Conservation (phyloP, 2,113 vertebrate genomes). For the Cebus imitator region DNA sequence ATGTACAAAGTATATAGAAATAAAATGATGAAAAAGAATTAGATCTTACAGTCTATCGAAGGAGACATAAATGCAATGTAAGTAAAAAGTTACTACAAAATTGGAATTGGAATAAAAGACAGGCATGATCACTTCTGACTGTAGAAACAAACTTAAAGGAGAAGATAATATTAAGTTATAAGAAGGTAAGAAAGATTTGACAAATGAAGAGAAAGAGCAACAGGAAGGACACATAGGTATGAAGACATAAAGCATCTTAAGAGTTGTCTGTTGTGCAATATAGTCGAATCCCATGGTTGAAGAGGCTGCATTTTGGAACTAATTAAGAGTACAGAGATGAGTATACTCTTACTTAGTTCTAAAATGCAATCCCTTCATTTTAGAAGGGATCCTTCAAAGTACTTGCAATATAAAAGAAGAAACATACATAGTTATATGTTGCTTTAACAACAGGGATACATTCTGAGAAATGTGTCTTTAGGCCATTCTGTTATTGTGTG, state of each 20-base stretch:
- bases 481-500: background rate
- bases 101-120: background rate
- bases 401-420: slow-evolving; percentile 26
- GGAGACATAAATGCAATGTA: slow-evolving; percentile 1
- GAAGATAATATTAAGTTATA: background rate
- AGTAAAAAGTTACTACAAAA: slow-evolving; percentile 33
- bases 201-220: background rate
- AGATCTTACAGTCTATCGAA: background rate
- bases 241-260: background rate
- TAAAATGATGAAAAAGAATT: slow-evolving; percentile 25
- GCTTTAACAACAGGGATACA: background rate
- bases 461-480: background rate
- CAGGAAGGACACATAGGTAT: background rate
- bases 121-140: slow-evolving; percentile 5
- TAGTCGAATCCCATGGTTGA: background rate
- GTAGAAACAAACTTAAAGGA: slow-evolving; percentile 12
- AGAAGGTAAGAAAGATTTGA: background rate
- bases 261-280: background rate
- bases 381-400: slow-evolving; percentile 38
- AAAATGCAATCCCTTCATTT: too few relatives aligned
- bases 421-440: background rate
- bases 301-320: background rate
- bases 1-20: background rate
- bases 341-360: background rate
- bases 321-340: slow-evolving; percentile 13